Evolutionary conservation across 2,797 vertebrate species (phyloP).

Genomic region (Phaenicophaeus curvirostris): DNA sequence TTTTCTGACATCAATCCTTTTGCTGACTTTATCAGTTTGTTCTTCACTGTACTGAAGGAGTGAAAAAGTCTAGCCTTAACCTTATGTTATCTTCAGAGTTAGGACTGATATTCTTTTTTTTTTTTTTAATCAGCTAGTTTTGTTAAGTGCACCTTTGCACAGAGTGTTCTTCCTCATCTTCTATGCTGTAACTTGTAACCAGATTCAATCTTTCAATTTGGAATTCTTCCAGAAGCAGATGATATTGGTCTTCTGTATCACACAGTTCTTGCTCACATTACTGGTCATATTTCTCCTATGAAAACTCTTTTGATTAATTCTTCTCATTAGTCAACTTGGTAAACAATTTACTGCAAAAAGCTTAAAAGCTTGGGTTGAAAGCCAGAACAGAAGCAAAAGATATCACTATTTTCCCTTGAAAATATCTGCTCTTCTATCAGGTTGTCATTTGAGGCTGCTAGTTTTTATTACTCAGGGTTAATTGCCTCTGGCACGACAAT

Average conservation of each 20-base stretch:
- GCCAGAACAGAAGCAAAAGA: conserved; percentile 20
- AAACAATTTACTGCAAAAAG: conserved; percentile 62
- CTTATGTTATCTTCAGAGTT: neutral
- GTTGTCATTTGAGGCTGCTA: conserved; percentile 47
- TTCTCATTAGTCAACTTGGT: conserved; percentile 64
- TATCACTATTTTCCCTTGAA: conserved; percentile 58
- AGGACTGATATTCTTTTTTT: neutral
- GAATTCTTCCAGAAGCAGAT: conserved; percentile 43
- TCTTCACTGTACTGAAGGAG: neutral
- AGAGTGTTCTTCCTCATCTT: neutral
- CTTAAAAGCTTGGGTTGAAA: conserved; percentile 62
- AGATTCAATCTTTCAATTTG: neutral
- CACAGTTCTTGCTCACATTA: neutral
- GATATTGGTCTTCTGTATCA: conserved; percentile 7
- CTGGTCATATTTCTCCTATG: conserved; percentile 40
- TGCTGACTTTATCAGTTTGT: neutral
- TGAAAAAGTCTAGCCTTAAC: neutral
- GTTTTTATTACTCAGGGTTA: conserved; percentile 69
- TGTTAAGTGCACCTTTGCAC: neutral
- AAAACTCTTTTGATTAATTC: conserved; percentile 51
- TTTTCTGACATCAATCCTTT: neutral
- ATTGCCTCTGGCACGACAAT: conserved; percentile 67
- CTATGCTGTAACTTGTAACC: neutral
- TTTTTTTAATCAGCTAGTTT: neutral
- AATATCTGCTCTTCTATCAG: conserved; percentile 40